Conservation (phyloP, 2,797 vertebrate genomes). For the Buceros bicornis region DNA sequence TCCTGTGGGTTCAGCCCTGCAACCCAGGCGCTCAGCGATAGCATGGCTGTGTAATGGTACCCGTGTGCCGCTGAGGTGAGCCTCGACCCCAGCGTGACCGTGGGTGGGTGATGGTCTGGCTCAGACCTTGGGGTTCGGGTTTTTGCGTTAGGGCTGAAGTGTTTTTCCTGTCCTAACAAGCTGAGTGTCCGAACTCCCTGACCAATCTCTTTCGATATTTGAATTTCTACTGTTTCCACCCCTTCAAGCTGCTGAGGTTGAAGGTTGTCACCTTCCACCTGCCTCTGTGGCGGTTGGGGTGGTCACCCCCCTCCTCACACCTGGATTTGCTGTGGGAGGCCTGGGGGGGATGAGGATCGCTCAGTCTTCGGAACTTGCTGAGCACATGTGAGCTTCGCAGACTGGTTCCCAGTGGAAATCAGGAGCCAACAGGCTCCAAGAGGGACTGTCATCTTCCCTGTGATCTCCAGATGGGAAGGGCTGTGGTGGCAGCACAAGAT, state of each 20-base stretch:
- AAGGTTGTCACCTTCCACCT: neutral
- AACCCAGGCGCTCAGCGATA: neutral
- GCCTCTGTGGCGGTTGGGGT: fast-evolving
- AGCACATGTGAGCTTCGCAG: neutral
- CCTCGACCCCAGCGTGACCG: fast-evolving
- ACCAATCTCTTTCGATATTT: neutral
- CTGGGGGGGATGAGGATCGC: neutral
- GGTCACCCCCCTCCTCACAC: fast-evolving
- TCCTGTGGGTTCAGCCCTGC: fast-evolving
- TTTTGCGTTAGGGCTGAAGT: neutral
- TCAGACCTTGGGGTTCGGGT: fast-evolving
- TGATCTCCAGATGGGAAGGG: neutral
- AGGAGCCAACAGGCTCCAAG: neutral
- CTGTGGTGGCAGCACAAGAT: neutral
- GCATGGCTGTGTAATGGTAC: neutral
- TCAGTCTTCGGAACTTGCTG: neutral
- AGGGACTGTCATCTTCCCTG: neutral
- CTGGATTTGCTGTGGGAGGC: neutral
- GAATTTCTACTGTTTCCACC: neutral
- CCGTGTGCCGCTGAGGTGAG: fast-evolving
- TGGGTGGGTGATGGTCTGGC: neutral
- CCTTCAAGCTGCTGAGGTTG: fast-evolving
- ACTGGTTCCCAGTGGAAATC: constrained; percentile 18
- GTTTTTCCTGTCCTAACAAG: neutral
- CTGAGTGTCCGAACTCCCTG: neutral